These are phyloP conservation scores for Ethmia dodecea DNA, from an alignment of 2,888 invertebrate species.

Conservation along the genomic window DNA sequence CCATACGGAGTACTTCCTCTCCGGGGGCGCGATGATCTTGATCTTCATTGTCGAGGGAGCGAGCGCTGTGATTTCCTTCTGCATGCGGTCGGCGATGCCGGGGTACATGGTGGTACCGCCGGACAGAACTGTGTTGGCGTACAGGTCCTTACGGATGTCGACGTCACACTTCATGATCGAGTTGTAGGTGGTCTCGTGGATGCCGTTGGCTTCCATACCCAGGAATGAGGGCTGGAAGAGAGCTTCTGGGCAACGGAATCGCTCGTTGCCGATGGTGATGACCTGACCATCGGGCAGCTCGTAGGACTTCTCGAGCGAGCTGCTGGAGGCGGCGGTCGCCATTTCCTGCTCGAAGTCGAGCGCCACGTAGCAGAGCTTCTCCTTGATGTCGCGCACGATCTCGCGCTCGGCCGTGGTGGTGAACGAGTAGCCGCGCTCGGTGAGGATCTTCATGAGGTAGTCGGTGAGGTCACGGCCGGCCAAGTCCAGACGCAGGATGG, in stretches of 20 bases:
- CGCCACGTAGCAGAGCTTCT: slow-evolving; percentile 93
- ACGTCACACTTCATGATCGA: slow-evolving; percentile 99
- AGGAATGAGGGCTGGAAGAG: slow-evolving; percentile 97
- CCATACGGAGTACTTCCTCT: slow-evolving; percentile 97
- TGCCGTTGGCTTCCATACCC: slow-evolving; percentile 93
- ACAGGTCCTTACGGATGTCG: slow-evolving; percentile 97
- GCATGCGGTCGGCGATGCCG: slow-evolving; percentile 95
- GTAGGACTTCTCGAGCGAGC: slow-evolving; percentile 96
- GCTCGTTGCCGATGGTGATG: slow-evolving; percentile 95
- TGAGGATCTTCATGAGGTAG: slow-evolving; percentile 95
- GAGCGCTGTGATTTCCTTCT: slow-evolving; percentile 94
- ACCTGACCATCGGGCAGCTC: slow-evolving; percentile 96
- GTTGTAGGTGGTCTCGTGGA: slow-evolving; percentile 95
- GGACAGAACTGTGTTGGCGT: slow-evolving; percentile 96
- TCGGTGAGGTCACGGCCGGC: slow-evolving; percentile 95
- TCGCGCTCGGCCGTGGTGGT: slow-evolving; percentile 95
- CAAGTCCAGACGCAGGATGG: slow-evolving; percentile 93
- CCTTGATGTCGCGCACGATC: slow-evolving; percentile 96
- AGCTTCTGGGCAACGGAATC: slow-evolving; percentile 97
- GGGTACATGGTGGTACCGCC: slow-evolving; percentile 98
- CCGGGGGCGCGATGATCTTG: slow-evolving; percentile 96
- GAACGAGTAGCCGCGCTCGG: slow-evolving; percentile 93
- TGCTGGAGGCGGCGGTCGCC: slow-evolving; percentile 95
- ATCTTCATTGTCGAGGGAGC: slow-evolving; percentile 96
- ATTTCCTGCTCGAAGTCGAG: slow-evolving; percentile 95